Percentiles rank a stretch among this genome's conserved stretches.
Evolutionary conservation across 2,797 vertebrate genomes (phyloP).

Genomic region (Heterohyrax brucei): DNA sequence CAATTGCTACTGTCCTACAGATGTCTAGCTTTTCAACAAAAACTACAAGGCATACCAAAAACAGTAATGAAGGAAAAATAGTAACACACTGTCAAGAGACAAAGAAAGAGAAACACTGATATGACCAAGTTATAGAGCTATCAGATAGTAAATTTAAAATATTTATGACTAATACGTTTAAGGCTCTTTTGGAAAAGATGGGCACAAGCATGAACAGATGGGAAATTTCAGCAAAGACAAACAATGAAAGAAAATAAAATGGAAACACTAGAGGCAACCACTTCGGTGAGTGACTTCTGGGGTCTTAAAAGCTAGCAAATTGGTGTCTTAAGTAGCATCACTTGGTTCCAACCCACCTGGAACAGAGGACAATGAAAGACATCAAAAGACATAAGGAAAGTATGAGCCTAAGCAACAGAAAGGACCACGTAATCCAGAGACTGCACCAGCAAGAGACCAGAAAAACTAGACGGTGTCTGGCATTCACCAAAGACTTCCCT

Average conservation of each 20-base stretch:
- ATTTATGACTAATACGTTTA: conserved; percentile 4
- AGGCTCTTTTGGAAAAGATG: background rate
- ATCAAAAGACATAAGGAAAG: no score
- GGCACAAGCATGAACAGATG: background rate
- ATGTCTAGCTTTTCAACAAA: conserved; percentile 30
- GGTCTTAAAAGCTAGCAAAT: no score
- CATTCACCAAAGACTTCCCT: no score
- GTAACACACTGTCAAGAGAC: background rate
- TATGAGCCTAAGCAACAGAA: no score
- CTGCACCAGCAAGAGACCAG: no score
- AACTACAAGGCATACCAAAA: background rate
- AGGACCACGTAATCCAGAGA: no score
- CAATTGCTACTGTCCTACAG: background rate
- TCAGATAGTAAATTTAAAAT: background rate
- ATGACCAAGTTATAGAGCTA: background rate
- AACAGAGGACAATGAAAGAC: no score
- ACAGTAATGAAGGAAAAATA: background rate
- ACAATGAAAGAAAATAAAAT: conserved; percentile 16
- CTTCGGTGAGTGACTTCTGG: no score
- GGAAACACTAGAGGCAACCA: conserved; percentile 36
- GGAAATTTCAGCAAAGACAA: conserved; percentile 30
- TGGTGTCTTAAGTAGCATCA: no score
- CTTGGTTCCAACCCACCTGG: no score
- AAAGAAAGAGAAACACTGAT: background rate
- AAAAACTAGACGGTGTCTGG: no score